A percentile compares a stretch with the other conserved stretches of the same genome.
Conservation (phyloP, 2,113 vertebrate genomes). For the Empidonax alnorum region DNA sequence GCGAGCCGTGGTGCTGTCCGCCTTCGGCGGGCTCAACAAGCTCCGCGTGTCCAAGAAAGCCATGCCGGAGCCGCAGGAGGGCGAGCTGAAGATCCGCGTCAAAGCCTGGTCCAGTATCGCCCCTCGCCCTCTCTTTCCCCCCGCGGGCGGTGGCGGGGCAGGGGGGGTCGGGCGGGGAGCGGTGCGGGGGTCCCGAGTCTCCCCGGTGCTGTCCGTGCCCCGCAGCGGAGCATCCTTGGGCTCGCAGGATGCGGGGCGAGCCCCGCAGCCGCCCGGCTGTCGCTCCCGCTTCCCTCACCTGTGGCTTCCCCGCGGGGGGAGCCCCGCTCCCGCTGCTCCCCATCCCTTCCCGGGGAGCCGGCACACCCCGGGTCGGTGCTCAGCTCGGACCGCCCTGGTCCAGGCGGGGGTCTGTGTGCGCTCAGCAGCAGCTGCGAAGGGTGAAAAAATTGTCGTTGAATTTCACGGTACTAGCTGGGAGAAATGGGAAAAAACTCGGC, state of each 20-base stretch:
- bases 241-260: not conserved
- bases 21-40: constrained; percentile 95
- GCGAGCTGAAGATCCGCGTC: constrained; percentile 96
- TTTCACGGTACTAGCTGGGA: not conserved
- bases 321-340: not conserved
- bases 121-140: no score
- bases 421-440: not conserved
- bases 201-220: not conserved
- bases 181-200: not conserved
- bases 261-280: not conserved
- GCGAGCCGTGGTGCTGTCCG: constrained; percentile 90
- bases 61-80: constrained; percentile 92
- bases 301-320: not conserved
- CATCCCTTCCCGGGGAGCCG: not conserved
- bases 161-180: not conserved
- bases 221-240: not conserved
- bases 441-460: accelerated
- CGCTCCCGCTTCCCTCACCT: not conserved
- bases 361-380: not conserved
- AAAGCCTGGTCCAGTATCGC: constrained; percentile 87
- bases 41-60: constrained; percentile 88
- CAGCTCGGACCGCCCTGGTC: not conserved
- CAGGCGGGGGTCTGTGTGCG: accelerated
- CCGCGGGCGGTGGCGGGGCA: no score
- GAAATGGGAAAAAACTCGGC: not conserved